Conservation (phyloP, 2,888 invertebrate species). For the Oxytorus armatus region DNA sequence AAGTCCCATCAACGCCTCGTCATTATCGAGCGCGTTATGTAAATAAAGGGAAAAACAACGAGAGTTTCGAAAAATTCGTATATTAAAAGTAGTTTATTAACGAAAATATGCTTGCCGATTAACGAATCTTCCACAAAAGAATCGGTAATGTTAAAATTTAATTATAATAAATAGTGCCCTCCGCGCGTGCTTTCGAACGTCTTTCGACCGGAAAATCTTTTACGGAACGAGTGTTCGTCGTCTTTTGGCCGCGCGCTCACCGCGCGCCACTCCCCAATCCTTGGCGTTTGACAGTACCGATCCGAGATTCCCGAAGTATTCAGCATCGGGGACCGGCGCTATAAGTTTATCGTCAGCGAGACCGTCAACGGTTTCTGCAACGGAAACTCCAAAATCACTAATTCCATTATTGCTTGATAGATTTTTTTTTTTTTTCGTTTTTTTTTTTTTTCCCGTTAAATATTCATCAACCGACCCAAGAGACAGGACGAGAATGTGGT, state of each 20-base stretch:
- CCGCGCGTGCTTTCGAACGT: not conserved
- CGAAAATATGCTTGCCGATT: too few relatives aligned
- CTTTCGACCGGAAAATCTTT: too few relatives aligned
- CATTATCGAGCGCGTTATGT: too few relatives aligned
- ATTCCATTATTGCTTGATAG: too few relatives aligned
- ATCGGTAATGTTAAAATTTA: not conserved
- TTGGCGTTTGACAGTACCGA: slow-evolving; percentile 45
- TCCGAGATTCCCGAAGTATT: slow-evolving; percentile 46
- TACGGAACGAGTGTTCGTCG: slow-evolving; percentile 6
- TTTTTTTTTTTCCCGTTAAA: too few relatives aligned
- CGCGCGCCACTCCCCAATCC: slow-evolving; percentile 40
- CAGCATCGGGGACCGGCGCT: slow-evolving; percentile 40
- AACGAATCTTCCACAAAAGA: not conserved
- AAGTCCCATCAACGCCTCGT: too few relatives aligned
- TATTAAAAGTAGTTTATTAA: too few relatives aligned
- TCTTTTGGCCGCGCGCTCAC: slow-evolving; percentile 17
- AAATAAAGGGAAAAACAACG: too few relatives aligned
- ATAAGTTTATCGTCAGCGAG: slow-evolving; percentile 43
- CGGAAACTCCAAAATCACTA: not conserved
- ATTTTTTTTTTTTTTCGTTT: too few relatives aligned
- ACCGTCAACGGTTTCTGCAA: slow-evolving; percentile 35
- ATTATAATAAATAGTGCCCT: slow-evolving; percentile 36
- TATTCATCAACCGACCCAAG: slow-evolving; percentile 29
- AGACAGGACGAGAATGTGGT: slow-evolving; percentile 40
- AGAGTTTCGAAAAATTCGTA: too few relatives aligned